Evolutionary conservation across 2,113 vertebrate species (phyloP).

Genomic region (Myrmecophaga tridactyla): DNA sequence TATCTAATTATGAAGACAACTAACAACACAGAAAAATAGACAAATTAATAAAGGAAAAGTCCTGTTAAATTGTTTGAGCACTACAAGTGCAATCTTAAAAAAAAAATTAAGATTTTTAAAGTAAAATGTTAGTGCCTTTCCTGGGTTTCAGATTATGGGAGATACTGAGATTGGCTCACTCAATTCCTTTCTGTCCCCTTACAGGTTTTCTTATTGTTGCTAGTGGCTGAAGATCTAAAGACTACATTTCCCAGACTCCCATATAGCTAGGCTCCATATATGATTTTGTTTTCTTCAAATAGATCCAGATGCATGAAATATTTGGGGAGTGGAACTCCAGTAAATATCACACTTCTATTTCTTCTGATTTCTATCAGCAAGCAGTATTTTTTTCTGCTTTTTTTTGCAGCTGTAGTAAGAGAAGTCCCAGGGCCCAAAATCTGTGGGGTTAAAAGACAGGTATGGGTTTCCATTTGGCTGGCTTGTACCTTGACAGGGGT

Average conservation of each 20-base stretch:
- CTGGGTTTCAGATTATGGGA: not conserved
- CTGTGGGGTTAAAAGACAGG: not conserved
- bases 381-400: too few species aligned
- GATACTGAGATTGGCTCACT: not conserved
- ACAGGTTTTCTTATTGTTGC: not conserved
- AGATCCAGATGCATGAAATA: not conserved
- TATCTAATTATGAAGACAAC: conserved; percentile 5
- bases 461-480: not conserved
- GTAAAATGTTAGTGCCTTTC: not conserved
- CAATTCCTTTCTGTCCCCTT: not conserved
- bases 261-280: not conserved
- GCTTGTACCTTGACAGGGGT: not conserved
- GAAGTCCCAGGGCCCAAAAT: not conserved
- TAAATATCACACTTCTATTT: not conserved
- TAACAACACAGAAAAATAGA: not conserved
- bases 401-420: not conserved
- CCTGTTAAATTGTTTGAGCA: not conserved
- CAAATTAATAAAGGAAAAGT: not conserved
- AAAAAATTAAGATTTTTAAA: not conserved
- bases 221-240: not conserved
- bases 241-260: not conserved
- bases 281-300: not conserved
- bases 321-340: not conserved
- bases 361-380: not conserved
- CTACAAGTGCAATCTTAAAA: not conserved